phyloP scores from a whole-genome alignment of 2,797 vertebrate genomes.

The Sciaenops ocellatus region DNA sequence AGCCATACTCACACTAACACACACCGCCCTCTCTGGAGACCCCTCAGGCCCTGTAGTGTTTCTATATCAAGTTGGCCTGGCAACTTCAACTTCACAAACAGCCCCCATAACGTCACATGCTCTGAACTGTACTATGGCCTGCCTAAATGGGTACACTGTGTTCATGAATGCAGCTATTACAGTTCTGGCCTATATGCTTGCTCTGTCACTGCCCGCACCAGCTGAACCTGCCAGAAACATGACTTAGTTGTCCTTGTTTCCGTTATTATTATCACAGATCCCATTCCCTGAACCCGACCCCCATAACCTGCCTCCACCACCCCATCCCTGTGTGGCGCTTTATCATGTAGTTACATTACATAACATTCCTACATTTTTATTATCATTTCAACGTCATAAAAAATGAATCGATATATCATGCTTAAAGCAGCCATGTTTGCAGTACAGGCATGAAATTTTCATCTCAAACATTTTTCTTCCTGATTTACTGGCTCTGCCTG shows the following conservation, averaged over 20 bases:
- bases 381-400: background rate
- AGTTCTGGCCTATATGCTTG: conserved; percentile 55
- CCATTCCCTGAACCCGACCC: background rate
- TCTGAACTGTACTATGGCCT: conserved; percentile 49
- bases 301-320: no score
- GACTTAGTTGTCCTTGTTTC: conserved; percentile 37
- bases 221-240: conserved; percentile 35
- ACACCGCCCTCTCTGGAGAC: conserved; percentile 67
- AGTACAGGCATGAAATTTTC: background rate
- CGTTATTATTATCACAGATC: conserved; percentile 8
- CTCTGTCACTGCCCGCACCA: conserved; percentile 24
- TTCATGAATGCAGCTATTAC: conserved; percentile 48
- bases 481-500: background rate
- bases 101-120: conserved; percentile 69
- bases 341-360: background rate
- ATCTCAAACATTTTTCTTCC: background rate
- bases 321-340: no score
- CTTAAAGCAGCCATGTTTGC: background rate
- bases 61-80: conserved; percentile 70
- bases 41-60: conserved; percentile 67
- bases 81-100: conserved; percentile 75
- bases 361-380: background rate
- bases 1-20: conserved; percentile 48
- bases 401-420: no score
- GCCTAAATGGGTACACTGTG: conserved; percentile 58